phyloP scores from a whole-genome alignment of 2,888 invertebrate genomes.

The Sarcophaga carnaria region DNA sequence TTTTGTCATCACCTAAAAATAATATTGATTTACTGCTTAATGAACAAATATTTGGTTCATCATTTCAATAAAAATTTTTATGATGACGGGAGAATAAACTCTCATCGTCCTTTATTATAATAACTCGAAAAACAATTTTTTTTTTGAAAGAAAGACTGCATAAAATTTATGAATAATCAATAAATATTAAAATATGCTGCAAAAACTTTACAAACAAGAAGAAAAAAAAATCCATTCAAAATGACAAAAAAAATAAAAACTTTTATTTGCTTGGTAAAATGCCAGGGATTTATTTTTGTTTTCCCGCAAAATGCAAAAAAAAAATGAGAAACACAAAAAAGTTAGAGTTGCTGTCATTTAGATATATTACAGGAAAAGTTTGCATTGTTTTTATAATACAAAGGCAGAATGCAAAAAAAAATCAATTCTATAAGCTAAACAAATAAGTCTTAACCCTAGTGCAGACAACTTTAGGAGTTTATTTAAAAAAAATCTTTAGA shows the following conservation, averaged over 20 bases:
- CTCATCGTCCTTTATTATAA: neutral
- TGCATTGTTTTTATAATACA: neutral
- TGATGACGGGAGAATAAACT: neutral
- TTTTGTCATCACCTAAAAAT: too few relatives aligned
- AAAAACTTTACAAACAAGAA: slow-evolving; percentile 27
- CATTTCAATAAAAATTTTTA: too few relatives aligned
- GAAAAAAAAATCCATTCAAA: neutral
- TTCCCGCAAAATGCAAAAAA: slow-evolving; percentile 1
- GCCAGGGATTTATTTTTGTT: slow-evolving; percentile 55
- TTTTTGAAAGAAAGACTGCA: neutral
- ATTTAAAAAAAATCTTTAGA: too few relatives aligned
- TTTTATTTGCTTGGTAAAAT: slow-evolving; percentile 54
- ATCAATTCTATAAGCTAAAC: slow-evolving; percentile 27
- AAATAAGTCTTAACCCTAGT: slow-evolving; percentile 4
- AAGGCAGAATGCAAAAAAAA: slow-evolving; percentile 18
- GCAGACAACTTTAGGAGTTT: neutral
- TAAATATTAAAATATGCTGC: slow-evolving; percentile 46
- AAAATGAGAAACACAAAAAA: neutral
- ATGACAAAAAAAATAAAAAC: slow-evolving; percentile 8
- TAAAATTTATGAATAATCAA: slow-evolving; percentile 57
- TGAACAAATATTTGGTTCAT: too few relatives aligned
- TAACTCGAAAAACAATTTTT: neutral
- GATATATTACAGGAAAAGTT: slow-evolving; percentile 42
- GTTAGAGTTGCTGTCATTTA: slow-evolving; percentile 40
- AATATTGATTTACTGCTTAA: too few relatives aligned